Percentiles rank a stretch among this genome's conserved stretches.
Evolutionary conservation across 1,140 invertebrate genomes (phyloP).

Genomic region (Megathymus violae): DNA sequence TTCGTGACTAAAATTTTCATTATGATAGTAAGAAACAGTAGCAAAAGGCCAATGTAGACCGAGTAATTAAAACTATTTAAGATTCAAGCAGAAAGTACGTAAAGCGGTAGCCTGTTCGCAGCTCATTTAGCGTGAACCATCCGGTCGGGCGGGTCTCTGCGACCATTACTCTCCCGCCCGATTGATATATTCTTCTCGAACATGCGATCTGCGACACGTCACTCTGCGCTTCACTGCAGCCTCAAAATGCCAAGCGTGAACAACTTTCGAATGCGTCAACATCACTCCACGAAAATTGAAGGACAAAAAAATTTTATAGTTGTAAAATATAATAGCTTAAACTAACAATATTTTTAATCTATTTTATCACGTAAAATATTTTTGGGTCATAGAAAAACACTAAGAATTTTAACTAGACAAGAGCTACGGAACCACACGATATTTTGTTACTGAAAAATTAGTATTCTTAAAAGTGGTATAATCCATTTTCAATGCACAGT

Average conservation of each 20-base stretch:
- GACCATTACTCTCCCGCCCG: slow-evolving; percentile 69
- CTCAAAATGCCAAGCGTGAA: slow-evolving; percentile 30
- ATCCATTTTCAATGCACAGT: slow-evolving; percentile 10
- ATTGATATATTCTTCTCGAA: slow-evolving; percentile 78
- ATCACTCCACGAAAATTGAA: not conserved
- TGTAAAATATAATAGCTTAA: too few relatives aligned
- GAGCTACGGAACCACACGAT: too few relatives aligned
- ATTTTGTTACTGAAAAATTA: too few relatives aligned
- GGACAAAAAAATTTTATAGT: too few relatives aligned
- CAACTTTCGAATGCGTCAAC: not conserved
- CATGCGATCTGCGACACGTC: slow-evolving; percentile 79
- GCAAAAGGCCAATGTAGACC: slow-evolving; percentile 58
- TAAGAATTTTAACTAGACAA: too few relatives aligned
- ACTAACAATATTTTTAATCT: too few relatives aligned
- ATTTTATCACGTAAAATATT: too few relatives aligned
- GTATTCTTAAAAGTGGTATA: not conserved
- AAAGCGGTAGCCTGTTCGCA: slow-evolving; percentile 61
- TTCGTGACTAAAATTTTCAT: too few relatives aligned
- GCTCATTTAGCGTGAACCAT: slow-evolving; percentile 67
- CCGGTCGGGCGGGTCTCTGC: slow-evolving; percentile 52
- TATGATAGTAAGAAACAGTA: slow-evolving; percentile 36
- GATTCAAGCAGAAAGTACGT: slow-evolving; percentile 74
- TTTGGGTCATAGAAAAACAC: too few relatives aligned
- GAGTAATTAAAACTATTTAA: slow-evolving; percentile 82
- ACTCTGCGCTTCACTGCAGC: slow-evolving; percentile 51